Evolutionary conservation across 1,140 invertebrate species (phyloP).

Genomic region (Pinna nobilis): DNA sequence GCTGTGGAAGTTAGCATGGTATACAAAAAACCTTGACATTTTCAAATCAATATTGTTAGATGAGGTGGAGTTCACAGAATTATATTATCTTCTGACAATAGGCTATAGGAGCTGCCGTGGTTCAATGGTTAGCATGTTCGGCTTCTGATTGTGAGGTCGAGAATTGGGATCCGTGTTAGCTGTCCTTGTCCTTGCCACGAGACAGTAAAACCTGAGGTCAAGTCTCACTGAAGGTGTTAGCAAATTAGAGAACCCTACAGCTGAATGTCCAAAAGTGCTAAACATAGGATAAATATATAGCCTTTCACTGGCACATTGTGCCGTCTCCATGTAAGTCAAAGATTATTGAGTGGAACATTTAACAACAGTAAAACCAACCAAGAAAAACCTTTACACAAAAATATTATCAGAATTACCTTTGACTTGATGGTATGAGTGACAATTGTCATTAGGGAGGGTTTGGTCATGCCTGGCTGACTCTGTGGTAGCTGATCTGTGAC

Average conservation of each 20-base stretch:
- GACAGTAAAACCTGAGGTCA: too few species aligned
- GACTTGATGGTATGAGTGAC: constrained; percentile 56
- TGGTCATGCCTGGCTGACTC: constrained; percentile 32
- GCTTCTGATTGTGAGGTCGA: too few species aligned
- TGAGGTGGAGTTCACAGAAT: too few species aligned
- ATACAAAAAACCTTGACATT: too few species aligned
- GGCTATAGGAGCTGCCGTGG: too few species aligned
- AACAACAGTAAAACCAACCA: not conserved
- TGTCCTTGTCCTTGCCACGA: too few species aligned
- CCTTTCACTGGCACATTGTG: not conserved
- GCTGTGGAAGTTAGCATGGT: too few species aligned
- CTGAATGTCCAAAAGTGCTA: not conserved
- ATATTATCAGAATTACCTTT: constrained; percentile 47
- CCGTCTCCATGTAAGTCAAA: not conserved
- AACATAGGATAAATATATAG: not conserved
- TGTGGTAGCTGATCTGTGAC: constrained; percentile 45
- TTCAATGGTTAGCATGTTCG: too few species aligned
- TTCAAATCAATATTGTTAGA: too few species aligned
- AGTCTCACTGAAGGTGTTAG: too few species aligned
- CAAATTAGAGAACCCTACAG: not conserved
- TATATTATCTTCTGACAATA: too few species aligned
- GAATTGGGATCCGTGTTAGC: too few species aligned
- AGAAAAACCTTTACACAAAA: not conserved
- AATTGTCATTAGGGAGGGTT: constrained; percentile 62
- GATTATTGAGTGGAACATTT: not conserved